Conservation (phyloP, 30 jellyfish, hydroid and myxozoan species). For the Cassiopea andromeda region DNA sequence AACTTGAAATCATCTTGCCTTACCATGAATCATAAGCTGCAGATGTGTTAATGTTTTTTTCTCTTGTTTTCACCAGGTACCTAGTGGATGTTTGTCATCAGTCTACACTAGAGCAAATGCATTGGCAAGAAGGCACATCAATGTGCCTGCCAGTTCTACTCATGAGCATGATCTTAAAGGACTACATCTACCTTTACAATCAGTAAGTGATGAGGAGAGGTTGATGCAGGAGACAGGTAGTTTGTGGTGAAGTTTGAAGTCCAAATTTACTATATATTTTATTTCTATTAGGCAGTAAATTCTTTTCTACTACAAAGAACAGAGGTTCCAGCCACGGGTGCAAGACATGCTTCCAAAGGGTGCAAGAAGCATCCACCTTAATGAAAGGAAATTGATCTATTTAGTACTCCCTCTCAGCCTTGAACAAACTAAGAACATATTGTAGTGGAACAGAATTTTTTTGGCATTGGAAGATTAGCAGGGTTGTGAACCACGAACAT, state of each 20-base stretch:
- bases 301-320: too few relatives aligned
- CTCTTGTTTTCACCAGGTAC: background rate
- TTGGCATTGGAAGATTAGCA: too few relatives aligned
- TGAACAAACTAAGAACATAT: too few relatives aligned
- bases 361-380: too few relatives aligned
- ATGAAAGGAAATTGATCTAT: too few relatives aligned
- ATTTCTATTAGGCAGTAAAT: too few relatives aligned
- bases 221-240: conserved; percentile 71
- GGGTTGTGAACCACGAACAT: too few relatives aligned
- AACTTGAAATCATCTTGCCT: background rate
- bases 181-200: conserved; percentile 33
- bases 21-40: background rate
- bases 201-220: conserved; percentile 49
- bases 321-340: too few relatives aligned
- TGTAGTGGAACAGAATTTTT: too few relatives aligned
- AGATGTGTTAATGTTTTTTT: background rate
- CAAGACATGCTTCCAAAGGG: too few relatives aligned
- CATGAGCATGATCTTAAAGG: conserved; percentile 6
- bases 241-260: background rate
- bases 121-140: background rate
- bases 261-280: too few relatives aligned
- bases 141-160: background rate
- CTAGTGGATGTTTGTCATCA: background rate
- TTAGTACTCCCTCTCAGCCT: too few relatives aligned
- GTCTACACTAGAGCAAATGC: background rate